These are phyloP conservation scores for Anableps anableps DNA, from an alignment of 2,797 vertebrate species.

Conservation along the genomic window DNA sequence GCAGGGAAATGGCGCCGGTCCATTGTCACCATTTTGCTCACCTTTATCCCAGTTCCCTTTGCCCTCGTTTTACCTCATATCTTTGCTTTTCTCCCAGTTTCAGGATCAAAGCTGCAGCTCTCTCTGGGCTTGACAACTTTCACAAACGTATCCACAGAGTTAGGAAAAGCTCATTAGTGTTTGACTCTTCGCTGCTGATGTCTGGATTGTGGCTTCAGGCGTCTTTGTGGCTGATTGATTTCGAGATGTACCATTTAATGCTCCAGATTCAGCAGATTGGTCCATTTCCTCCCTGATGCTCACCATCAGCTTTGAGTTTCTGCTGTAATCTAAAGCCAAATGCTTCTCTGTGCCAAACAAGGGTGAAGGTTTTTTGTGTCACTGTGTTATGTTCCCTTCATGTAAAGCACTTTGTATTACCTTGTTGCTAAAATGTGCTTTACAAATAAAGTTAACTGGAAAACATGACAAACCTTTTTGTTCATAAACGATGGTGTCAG, in stretches of 20 bases:
- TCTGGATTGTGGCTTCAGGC: not conserved
- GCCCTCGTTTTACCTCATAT: not conserved
- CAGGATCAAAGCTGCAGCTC: not conserved
- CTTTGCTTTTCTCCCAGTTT: not conserved
- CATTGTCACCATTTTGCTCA: constrained; percentile 5
- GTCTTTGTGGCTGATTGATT: not conserved
- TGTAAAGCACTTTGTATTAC: no score
- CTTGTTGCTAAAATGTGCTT: no score
- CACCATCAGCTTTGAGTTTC: not conserved
- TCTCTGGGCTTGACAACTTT: not conserved
- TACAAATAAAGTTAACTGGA: no score
- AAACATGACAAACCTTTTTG: no score
- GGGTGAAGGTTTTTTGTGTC: no score
- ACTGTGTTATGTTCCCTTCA: no score
- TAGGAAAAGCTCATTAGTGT: no score
- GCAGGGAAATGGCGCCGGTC: constrained; percentile 6
- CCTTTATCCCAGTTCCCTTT: constrained; percentile 41
- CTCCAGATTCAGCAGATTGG: not conserved
- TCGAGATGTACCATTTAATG: not conserved
- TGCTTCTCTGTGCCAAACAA: not conserved
- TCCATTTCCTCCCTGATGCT: not conserved
- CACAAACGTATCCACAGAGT: no score
- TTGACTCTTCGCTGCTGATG: no score
- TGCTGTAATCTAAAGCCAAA: not conserved
- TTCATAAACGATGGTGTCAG: no score